These are phyloP conservation scores for Chondrilla cf. caribensis DNA, from an alignment of 37 sponge, comb jelly and placozoan species.

Conservation along the genomic window DNA sequence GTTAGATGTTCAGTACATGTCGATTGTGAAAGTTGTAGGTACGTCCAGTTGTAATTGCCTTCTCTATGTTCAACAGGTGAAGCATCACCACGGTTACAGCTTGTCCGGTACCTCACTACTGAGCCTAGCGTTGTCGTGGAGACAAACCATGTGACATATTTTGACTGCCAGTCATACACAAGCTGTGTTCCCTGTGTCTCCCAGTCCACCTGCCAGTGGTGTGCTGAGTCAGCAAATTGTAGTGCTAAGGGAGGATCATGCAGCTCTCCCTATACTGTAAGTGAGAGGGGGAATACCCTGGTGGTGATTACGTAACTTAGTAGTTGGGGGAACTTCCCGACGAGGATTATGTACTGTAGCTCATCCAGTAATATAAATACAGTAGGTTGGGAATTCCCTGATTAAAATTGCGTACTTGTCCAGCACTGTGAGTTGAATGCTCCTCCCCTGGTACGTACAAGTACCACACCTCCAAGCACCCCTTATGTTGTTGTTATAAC, in stretches of 20 bases:
- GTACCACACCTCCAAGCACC: too few species aligned
- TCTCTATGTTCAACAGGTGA: neutral
- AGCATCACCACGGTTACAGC: neutral
- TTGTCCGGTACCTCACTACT: neutral
- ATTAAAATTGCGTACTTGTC: too few species aligned
- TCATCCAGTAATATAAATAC: too few species aligned
- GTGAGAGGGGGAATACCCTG: neutral
- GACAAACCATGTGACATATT: neutral
- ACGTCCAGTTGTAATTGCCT: too few species aligned
- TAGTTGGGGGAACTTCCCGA: neutral
- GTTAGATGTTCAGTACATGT: too few species aligned
- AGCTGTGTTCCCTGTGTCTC: conserved; percentile 9
- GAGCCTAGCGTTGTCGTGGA: neutral
- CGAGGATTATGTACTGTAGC: neutral
- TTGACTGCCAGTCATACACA: conserved; percentile 7
- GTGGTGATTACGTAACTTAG: neutral
- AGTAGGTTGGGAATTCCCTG: too few species aligned
- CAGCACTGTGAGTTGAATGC: too few species aligned
- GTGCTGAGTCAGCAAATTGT: neutral
- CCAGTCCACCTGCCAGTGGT: conserved; percentile 14
- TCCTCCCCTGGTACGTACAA: too few species aligned
- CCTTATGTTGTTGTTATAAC: too few species aligned
- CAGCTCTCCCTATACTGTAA: neutral
- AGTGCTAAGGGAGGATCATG: neutral
- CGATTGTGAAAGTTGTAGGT: too few species aligned